A percentile compares a stretch with the other conserved stretches of the same genome.
Evolutionary conservation across 2,113 vertebrate species (phyloP).

Genomic region (Sula dactylatra): DNA sequence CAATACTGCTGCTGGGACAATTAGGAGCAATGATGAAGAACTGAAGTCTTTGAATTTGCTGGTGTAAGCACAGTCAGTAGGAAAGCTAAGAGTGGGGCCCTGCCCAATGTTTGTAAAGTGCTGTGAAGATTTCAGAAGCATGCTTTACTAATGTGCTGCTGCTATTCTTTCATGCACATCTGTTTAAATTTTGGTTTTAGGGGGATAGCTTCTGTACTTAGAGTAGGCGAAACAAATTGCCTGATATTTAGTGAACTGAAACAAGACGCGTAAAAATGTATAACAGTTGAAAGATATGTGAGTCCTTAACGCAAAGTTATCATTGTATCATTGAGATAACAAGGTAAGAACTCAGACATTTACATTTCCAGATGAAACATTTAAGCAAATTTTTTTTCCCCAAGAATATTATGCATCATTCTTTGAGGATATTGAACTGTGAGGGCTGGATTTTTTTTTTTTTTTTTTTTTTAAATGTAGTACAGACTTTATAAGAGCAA

Average conservation of each 20-base stretch:
- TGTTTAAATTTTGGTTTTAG: neutral
- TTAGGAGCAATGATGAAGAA: neutral
- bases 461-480: neutral
- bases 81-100: neutral
- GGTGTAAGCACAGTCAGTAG: neutral
- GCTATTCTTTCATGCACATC: fast-evolving
- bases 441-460: neutral
- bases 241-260: neutral
- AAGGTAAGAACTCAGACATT: neutral
- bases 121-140: neutral
- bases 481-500: neutral
- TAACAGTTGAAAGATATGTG: neutral
- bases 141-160: neutral
- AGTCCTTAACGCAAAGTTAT: neutral
- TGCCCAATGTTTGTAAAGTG: neutral
- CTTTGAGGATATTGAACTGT: neutral
- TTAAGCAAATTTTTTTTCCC: neutral
- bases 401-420: neutral
- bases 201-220: neutral
- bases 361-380: neutral
- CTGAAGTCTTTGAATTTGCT: neutral
- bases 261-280: neutral
- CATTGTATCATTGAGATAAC: neutral
- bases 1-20: neutral
- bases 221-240: neutral